A percentile compares a stretch with the other conserved stretches of the same genome.
Conservation (phyloP, 2,113 vertebrate species). For the Apistogramma diplotaenia region DNA sequence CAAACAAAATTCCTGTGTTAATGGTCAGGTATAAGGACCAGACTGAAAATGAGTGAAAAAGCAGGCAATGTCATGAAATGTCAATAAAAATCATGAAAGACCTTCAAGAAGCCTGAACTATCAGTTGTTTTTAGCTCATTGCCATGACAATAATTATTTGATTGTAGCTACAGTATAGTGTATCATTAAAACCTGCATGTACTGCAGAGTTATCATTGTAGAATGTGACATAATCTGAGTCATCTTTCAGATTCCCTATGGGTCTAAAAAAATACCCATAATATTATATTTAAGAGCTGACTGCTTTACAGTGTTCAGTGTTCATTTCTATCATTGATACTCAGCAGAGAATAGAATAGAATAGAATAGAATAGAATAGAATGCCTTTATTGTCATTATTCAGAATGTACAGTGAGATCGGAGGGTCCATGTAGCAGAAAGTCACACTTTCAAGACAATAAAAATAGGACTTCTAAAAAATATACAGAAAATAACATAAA, state of each 20-base stretch:
- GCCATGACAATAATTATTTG: background rate
- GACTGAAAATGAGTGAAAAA: background rate
- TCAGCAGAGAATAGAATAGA: too few species aligned
- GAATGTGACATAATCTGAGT: background rate
- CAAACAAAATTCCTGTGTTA: too few species aligned
- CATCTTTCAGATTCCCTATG: background rate
- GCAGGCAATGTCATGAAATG: background rate
- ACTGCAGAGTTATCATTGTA: background rate
- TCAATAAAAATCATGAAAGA: background rate
- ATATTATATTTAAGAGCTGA: too few species aligned
- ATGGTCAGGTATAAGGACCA: background rate
- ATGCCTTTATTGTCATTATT: too few species aligned
- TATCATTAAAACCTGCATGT: background rate
- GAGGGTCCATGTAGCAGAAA: too few species aligned
- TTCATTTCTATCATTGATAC: background rate
- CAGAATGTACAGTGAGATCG: too few species aligned
- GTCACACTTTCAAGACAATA: too few species aligned
- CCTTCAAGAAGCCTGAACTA: background rate
- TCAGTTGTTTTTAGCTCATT: background rate
- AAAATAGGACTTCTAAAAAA: too few species aligned
- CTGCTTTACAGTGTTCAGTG: background rate
- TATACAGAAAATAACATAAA: too few species aligned
- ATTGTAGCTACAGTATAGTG: background rate
- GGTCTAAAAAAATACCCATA: too few species aligned
- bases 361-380: too few species aligned